phyloP scores from a whole-genome alignment of 2,888 invertebrate species.

The Epinotia brunnichana region DNA sequence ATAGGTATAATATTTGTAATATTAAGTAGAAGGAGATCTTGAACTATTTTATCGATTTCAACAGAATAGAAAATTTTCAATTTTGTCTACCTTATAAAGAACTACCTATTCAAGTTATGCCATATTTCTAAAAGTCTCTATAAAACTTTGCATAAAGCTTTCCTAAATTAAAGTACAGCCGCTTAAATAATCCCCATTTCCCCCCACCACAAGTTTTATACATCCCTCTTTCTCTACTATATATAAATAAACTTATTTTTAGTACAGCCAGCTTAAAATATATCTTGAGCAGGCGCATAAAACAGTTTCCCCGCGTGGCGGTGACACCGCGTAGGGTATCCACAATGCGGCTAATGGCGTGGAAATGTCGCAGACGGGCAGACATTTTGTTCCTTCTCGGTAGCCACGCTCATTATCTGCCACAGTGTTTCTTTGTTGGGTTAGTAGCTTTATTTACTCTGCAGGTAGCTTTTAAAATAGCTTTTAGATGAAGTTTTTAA shows the following conservation, averaged over 20 bases:
- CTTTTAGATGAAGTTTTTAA: constrained; percentile 25
- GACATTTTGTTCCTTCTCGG: constrained; percentile 78
- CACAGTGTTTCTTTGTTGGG: constrained; percentile 73
- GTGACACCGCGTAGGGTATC: constrained; percentile 74
- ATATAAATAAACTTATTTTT: constrained; percentile 39
- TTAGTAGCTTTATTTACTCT: constrained; percentile 80
- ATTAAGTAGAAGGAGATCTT: too few relatives aligned
- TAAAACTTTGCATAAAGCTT: background rate
- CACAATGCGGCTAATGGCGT: constrained; percentile 79
- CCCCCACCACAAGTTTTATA: constrained; percentile 6
- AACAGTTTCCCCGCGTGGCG: constrained; percentile 58
- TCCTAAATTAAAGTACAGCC: background rate
- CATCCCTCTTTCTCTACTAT: constrained; percentile 27
- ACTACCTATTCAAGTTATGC: too few relatives aligned
- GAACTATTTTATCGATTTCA: too few relatives aligned
- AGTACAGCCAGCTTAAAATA: constrained; percentile 38
- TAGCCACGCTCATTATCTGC: constrained; percentile 79
- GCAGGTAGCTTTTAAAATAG: constrained; percentile 39
- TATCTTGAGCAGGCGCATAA: constrained; percentile 43
- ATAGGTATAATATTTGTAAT: too few relatives aligned
- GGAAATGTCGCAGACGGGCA: constrained; percentile 78
- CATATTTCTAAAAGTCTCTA: background rate
- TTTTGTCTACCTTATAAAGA: too few relatives aligned
- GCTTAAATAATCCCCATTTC: background rate
- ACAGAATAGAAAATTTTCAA: too few relatives aligned